Conservation (phyloP, 2,888 invertebrate species). For the Chesias legatella region DNA sequence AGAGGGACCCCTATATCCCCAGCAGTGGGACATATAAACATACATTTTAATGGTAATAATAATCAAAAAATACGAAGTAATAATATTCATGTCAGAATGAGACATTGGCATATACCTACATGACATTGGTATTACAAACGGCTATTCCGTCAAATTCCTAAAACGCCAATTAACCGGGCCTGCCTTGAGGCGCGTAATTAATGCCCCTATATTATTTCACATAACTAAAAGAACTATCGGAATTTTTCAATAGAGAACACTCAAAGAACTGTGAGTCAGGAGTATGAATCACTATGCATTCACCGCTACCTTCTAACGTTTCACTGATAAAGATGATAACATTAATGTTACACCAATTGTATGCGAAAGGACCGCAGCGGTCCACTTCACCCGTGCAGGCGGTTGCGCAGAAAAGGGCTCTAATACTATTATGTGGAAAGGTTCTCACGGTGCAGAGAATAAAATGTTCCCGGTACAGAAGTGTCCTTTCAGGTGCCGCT, state of each 20-base stretch:
- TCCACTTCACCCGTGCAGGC: slow-evolving; percentile 5
- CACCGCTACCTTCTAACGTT: slow-evolving; percentile 61
- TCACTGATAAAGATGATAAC: slow-evolving; percentile 53
- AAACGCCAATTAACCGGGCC: slow-evolving; percentile 19
- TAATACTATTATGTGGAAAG: slow-evolving; percentile 13
- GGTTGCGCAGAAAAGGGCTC: slow-evolving; percentile 25
- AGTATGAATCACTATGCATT: slow-evolving; percentile 52
- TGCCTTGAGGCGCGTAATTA: slow-evolving; percentile 19
- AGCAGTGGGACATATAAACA: no score
- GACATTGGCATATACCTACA: no score
- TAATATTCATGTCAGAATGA: no score
- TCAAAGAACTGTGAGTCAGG: slow-evolving; percentile 49
- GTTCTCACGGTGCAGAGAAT: not conserved
- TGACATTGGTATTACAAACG: slow-evolving; percentile 13
- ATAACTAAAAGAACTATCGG: slow-evolving; percentile 24
- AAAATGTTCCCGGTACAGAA: slow-evolving; percentile 43
- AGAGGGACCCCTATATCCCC: no score
- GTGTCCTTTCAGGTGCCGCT: slow-evolving; percentile 55
- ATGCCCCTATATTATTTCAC: slow-evolving; percentile 17
- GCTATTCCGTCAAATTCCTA: slow-evolving; percentile 20
- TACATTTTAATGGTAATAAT: no score
- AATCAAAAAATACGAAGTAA: no score
- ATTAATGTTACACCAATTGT: slow-evolving; percentile 47
- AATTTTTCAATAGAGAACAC: slow-evolving; percentile 22
- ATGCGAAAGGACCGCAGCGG: slow-evolving; percentile 33